These are phyloP conservation scores for Petrocephalus sullivani DNA, from an alignment of 2,797 vertebrate genomes.

Conservation along the genomic window DNA sequence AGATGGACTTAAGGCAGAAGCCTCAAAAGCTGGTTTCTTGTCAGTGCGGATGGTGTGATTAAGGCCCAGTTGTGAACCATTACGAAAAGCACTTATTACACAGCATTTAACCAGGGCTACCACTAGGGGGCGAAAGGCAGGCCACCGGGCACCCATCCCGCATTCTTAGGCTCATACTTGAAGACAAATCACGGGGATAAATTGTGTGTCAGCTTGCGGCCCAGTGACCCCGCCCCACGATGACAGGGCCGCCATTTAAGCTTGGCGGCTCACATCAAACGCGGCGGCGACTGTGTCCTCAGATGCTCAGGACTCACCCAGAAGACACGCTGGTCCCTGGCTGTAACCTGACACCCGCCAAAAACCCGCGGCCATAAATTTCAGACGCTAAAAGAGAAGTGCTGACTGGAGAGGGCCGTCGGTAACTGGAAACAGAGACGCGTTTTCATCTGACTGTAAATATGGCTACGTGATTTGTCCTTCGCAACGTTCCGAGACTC, in stretches of 20 bases:
- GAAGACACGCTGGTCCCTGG: background rate
- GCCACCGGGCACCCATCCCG: background rate
- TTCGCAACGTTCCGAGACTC: background rate
- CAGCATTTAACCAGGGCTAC: background rate
- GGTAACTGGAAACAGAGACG: conserved; percentile 5
- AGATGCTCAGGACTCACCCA: background rate
- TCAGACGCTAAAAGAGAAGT: background rate
- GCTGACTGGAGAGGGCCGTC: background rate
- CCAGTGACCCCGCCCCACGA: background rate
- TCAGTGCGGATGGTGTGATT: background rate
- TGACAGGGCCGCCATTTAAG: background rate
- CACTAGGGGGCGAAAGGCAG: background rate
- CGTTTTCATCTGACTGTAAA: background rate
- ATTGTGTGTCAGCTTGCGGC: background rate
- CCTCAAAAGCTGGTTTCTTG: background rate
- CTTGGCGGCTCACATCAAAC: background rate
- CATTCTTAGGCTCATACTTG: background rate
- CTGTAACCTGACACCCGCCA: background rate
- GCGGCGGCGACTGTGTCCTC: background rate
- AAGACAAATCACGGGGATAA: conserved; percentile 8
- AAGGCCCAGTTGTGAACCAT: background rate
- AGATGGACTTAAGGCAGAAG: background rate
- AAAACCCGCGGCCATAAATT: background rate
- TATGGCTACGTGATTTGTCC: background rate
- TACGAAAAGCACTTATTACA: background rate